Base-by-base conservation (phyloP, 2,797 vertebrate genomes). In the Megaceryle alcyon region DNA sequence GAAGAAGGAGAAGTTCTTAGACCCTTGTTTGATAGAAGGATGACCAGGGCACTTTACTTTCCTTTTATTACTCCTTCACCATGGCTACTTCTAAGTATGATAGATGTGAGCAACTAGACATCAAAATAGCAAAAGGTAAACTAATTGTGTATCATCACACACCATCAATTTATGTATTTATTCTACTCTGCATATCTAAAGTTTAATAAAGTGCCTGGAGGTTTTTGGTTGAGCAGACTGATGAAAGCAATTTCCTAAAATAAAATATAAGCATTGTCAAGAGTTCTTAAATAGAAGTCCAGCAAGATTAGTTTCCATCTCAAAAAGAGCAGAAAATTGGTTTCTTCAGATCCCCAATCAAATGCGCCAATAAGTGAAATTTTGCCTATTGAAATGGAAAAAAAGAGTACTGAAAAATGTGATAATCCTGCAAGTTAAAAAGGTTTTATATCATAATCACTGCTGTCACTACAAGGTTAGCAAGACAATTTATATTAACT, bases 301-400 rank as follows among this genome's bases (percentile, higher is more conserved):
- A 86, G 76, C 43, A 92, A 94, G 83, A 95, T 65, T 68, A 82
- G 90, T 94, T 95, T 92, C 81, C 83, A 54, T 35, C 71, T 94
- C 83, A 96, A 96, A 95, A 95, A 80, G 83, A 88, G 76, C 41
- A 85, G 83, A 96, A 94, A 96, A 95, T 95, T 91, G 81, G 41
- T 78, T 97, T 68, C 81, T 86, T 92, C 86, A 78, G 88, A 96
- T 59, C 44, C 68, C 75, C 15, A 86, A 85, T 92, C 82, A 95
- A 96, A 89, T 56, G 64, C 1, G 0, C 49, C 92, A 92, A 46
- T 80, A 80, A 94, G 61, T 54, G 78, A 93, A 90, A 86, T 60
- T 92, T 73, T 92, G 80, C 53, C 25, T 80, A 57, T 54, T 86
- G 91, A 90, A 95, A 94, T 0, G 43, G 83, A 96, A 88, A 77